A percentile compares a stretch with the other conserved stretches of the same genome.
Evolutionary conservation across 2,888 invertebrate species (phyloP).

Genomic region (Drosophila lacicola): DNA sequence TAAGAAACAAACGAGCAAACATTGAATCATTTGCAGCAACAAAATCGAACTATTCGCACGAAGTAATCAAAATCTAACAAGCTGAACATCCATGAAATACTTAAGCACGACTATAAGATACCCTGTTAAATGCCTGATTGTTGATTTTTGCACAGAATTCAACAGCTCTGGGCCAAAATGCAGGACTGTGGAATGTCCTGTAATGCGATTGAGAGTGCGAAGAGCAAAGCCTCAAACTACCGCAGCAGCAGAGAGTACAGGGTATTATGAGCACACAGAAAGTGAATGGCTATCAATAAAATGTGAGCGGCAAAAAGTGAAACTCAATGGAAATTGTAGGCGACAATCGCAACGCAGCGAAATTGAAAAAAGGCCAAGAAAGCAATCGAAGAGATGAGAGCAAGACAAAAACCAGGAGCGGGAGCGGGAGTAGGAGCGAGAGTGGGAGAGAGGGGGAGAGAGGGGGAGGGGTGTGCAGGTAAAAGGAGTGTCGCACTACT

Average conservation of each 20-base stretch:
- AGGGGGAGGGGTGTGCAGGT: background rate
- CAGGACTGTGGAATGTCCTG: too few species aligned
- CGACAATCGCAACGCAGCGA: conserved; percentile 26
- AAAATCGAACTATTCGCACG: background rate
- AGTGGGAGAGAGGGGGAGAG: background rate
- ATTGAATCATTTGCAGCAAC: background rate
- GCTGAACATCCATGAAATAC: background rate
- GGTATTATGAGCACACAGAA: conserved; percentile 32
- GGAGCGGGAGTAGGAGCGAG: background rate
- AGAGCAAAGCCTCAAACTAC: too few species aligned
- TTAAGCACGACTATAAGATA: background rate
- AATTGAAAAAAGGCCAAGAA: conserved; percentile 31
- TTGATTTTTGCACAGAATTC: too few species aligned
- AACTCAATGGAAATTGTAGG: conserved; percentile 44
- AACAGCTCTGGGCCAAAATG: too few species aligned
- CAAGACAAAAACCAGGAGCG: background rate
- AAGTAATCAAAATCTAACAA: background rate
- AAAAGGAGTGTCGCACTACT: background rate
- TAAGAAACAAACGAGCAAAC: background rate
- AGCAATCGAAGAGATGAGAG: background rate
- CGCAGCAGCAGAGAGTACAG: background rate
- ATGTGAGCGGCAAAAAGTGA: conserved; percentile 43
- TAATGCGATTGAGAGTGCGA: too few species aligned
- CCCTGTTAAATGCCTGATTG: background rate
- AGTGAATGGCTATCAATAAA: conserved; percentile 53